Evolutionary conservation across 1,140 invertebrate genomes (phyloP).

Genomic region (Eriocheir sinensis): DNA sequence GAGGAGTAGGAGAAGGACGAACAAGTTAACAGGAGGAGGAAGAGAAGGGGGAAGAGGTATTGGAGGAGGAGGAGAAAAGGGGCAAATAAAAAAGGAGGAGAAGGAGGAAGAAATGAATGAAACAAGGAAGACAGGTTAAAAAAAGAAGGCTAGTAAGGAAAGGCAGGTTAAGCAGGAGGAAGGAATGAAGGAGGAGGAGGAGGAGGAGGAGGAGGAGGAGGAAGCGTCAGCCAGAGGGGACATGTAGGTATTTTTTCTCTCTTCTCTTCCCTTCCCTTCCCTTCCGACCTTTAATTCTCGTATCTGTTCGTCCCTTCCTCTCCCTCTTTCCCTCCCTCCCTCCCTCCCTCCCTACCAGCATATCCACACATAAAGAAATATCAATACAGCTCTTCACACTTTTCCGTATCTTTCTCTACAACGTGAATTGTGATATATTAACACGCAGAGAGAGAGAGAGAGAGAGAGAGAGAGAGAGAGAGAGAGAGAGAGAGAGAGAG

Average conservation of each 20-base stretch:
- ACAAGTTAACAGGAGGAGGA: no score
- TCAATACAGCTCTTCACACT: background rate
- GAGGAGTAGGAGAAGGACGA: no score
- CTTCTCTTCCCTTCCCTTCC: background rate
- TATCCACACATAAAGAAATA: background rate
- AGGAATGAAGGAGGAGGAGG: background rate
- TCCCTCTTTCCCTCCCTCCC: background rate
- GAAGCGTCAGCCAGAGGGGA: background rate
- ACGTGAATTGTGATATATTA: background rate
- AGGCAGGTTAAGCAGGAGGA: background rate
- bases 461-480: no score
- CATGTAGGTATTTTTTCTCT: background rate
- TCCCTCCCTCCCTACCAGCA: background rate
- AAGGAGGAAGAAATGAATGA: background rate
- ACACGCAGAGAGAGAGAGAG: no score
- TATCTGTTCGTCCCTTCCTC: background rate
- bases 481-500: no score
- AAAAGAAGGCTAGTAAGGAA: background rate
- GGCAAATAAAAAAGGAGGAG: background rate
- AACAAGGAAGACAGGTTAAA: background rate
- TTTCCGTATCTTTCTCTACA: background rate
- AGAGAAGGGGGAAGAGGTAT: background rate
- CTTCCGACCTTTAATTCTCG: no score
- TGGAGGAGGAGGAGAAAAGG: background rate
- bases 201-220: conserved; percentile 16